Percentiles rank a stretch among this genome's conserved stretches.
Conservation (phyloP, 1,140 invertebrate genomes). For the Drosophila teissieri region DNA sequence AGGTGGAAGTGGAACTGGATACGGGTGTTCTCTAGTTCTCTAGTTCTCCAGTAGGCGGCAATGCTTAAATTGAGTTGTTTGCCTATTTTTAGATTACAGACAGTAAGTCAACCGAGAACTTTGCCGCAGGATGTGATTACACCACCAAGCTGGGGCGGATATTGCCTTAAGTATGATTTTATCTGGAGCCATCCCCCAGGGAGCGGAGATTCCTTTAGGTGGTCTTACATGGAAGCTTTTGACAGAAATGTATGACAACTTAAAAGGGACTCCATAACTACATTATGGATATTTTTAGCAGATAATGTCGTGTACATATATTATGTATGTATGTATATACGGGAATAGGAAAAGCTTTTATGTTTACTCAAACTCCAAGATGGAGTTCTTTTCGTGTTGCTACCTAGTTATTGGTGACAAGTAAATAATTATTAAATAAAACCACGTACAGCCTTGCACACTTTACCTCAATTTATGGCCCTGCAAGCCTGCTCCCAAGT, state of each 20-base stretch:
- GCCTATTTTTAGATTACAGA: conserved; percentile 39
- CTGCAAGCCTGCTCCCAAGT: not conserved
- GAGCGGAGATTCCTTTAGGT: not conserved
- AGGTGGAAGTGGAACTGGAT: conserved; percentile 1
- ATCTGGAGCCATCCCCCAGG: not conserved
- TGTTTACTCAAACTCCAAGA: too few species aligned
- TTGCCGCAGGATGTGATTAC: conserved; percentile 19
- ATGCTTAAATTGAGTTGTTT: conserved; percentile 36
- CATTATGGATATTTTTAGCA: not conserved
- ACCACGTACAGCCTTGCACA: not conserved
- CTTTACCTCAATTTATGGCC: not conserved
- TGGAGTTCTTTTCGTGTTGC: too few species aligned
- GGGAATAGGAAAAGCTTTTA: too few species aligned
- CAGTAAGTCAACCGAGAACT: conserved; percentile 22
- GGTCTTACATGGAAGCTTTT: not conserved
- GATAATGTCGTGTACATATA: not conserved
- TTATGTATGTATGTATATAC: too few species aligned
- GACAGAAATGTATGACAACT: not conserved
- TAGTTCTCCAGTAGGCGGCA: conserved; percentile 25
- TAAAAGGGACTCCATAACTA: not conserved
- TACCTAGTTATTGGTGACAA: not conserved
- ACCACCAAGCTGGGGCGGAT: conserved; percentile 15
- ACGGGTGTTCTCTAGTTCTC: conserved; percentile 22
- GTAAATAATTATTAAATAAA: not conserved
- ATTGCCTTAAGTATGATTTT: conserved; percentile 18